Evolutionary conservation across 1,140 invertebrate species (phyloP).

Genomic region (Drosophila pseudoobscura): DNA sequence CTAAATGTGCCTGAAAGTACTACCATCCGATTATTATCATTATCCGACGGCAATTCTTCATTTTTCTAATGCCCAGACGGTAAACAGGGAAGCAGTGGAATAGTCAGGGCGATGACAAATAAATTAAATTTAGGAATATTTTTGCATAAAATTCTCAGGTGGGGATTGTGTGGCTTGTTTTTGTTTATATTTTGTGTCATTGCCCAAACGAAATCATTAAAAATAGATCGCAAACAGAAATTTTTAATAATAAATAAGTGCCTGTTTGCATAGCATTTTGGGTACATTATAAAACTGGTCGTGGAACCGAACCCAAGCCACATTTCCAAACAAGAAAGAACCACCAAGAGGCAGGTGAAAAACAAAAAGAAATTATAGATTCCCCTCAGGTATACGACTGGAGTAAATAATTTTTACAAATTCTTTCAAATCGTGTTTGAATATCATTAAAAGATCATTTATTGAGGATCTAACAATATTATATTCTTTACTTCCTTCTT

Average conservation of each 20-base stretch:
- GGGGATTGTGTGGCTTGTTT: slow-evolving; percentile 25
- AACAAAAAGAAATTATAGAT: too few species aligned
- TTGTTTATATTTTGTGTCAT: slow-evolving; percentile 25
- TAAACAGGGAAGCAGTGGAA: slow-evolving; percentile 1
- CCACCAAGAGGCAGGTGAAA: too few species aligned
- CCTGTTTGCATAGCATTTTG: slow-evolving; percentile 7
- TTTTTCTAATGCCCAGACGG: slow-evolving; percentile 4
- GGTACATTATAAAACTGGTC: too few species aligned
- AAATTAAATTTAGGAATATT: slow-evolving; percentile 14
- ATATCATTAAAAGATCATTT: too few species aligned
- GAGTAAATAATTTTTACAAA: neutral
- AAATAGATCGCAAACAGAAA: slow-evolving; percentile 24
- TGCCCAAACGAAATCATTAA: slow-evolving; percentile 18
- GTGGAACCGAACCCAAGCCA: too few species aligned
- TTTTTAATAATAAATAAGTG: slow-evolving; percentile 7
- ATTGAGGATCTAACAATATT: too few species aligned
- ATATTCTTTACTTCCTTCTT: too few species aligned
- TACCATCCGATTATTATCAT: neutral
- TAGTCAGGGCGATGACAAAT: slow-evolving; percentile 23
- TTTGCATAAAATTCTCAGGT: slow-evolving; percentile 49
- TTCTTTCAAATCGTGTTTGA: too few species aligned
- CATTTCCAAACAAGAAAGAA: too few species aligned
- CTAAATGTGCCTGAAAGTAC: neutral
- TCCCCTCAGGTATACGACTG: too few species aligned
- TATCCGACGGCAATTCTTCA: slow-evolving; percentile 18